These are phyloP conservation scores for Salarias fasciatus DNA, from an alignment of 2,797 vertebrate genomes.

Conservation along the genomic window DNA sequence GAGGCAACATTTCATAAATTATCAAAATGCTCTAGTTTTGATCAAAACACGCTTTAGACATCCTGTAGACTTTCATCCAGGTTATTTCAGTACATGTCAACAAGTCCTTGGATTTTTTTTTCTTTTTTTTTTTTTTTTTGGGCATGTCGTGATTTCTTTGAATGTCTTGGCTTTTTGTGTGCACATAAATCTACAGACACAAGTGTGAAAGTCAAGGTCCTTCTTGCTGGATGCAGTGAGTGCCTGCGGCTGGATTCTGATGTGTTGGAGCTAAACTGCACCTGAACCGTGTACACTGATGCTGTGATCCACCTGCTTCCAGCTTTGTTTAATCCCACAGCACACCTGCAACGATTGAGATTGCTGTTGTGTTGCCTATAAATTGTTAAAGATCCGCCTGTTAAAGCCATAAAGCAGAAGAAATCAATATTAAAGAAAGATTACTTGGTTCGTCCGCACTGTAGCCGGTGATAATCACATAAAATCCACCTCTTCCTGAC, in stretches of 20 bases:
- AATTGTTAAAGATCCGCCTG: slow-evolving; percentile 11
- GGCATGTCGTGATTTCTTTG: slow-evolving; percentile 1
- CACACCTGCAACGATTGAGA: slow-evolving; percentile 55
- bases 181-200: slow-evolving; percentile 12
- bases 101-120: slow-evolving; percentile 5
- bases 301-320: slow-evolving; percentile 48
- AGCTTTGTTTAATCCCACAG: slow-evolving; percentile 60
- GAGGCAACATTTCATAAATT: background rate
- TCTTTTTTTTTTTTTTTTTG: background rate
- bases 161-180: slow-evolving; percentile 21
- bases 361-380: slow-evolving; percentile 10
- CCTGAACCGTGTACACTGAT: slow-evolving; percentile 50
- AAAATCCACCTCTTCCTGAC: slow-evolving; percentile 49
- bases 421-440: slow-evolving; percentile 32
- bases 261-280: slow-evolving; percentile 52
- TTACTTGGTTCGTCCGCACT: slow-evolving; percentile 14
- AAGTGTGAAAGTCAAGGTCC: slow-evolving; percentile 29
- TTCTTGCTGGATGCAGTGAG: slow-evolving; percentile 26
- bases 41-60: background rate
- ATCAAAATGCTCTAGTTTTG: background rate
- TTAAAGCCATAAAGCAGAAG: slow-evolving; percentile 4
- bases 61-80: background rate
- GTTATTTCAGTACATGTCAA: background rate
- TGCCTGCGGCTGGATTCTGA: slow-evolving; percentile 36
- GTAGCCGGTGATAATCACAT: slow-evolving; percentile 36